Conservation (phyloP, 2,888 invertebrate species). For the Diarsia mendica region DNA sequence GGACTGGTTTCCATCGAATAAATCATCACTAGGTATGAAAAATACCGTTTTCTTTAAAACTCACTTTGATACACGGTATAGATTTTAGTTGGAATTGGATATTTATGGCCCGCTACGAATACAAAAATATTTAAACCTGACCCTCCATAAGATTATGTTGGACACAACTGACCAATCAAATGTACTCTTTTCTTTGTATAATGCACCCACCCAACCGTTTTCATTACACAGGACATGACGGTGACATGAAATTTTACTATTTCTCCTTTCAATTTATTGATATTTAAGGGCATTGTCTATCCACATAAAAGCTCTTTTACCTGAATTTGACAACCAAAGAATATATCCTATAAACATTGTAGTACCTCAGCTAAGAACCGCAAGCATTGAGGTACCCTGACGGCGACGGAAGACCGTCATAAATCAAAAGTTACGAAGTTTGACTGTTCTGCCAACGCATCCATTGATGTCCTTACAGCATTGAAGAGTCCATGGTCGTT, state of each 20-base stretch:
- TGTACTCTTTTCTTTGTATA: neutral
- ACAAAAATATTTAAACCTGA: too few species aligned
- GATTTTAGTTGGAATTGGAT: too few species aligned
- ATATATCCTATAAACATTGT: slow-evolving; percentile 7
- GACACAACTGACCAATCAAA: neutral
- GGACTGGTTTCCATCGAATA: too few species aligned
- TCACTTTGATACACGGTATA: too few species aligned
- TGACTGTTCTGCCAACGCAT: slow-evolving; percentile 46
- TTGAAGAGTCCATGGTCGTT: slow-evolving; percentile 24
- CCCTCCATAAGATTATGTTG: too few species aligned
- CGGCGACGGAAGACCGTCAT: slow-evolving; percentile 35
- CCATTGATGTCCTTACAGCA: slow-evolving; percentile 46
- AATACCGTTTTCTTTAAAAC: too few species aligned
- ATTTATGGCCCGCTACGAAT: too few species aligned
- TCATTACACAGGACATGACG: neutral
- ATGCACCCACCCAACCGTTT: neutral
- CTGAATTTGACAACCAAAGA: neutral
- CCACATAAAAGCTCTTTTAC: neutral
- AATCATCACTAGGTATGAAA: too few species aligned
- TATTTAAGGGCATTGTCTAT: neutral
- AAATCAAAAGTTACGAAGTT: slow-evolving; percentile 66
- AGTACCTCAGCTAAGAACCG: neutral
- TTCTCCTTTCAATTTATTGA: neutral
- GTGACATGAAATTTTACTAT: neutral
- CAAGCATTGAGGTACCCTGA: slow-evolving; percentile 33